Conservation (phyloP, 2,888 invertebrate species). For the Epistrophe grossulariae region DNA sequence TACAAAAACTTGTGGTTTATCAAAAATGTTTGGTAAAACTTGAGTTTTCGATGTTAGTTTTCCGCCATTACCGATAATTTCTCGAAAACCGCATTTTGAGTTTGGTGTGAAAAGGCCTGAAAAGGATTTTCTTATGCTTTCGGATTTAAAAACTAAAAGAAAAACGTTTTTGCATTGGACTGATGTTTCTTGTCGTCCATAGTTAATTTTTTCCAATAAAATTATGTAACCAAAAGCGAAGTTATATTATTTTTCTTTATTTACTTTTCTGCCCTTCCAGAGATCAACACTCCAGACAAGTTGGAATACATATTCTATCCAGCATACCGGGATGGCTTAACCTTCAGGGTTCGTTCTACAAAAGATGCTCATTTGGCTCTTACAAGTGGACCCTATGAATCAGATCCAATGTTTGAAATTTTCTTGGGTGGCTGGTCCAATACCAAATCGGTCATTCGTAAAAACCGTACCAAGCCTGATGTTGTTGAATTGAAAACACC, state of each 20-base stretch:
- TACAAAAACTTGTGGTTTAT: too few relatives aligned
- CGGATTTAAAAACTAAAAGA: too few relatives aligned
- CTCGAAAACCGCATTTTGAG: too few relatives aligned
- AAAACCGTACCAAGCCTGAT: conserved; percentile 91
- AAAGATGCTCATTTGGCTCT: conserved; percentile 95
- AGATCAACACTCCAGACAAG: conserved; percentile 91
- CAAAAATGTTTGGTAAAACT: too few relatives aligned
- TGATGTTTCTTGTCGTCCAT: not conserved
- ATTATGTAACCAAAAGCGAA: conserved; percentile 44
- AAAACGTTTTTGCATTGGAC: not conserved
- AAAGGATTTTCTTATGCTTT: too few relatives aligned
- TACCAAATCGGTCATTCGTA: conserved; percentile 92
- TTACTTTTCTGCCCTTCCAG: conserved; percentile 85
- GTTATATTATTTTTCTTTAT: conserved; percentile 50
- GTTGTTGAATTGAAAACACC: conserved; percentile 89
- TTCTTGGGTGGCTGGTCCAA: conserved; percentile 96
- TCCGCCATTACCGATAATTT: too few relatives aligned
- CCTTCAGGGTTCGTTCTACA: conserved; percentile 91
- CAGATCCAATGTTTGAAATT: conserved; percentile 92
- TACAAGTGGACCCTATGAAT: conserved; percentile 88
- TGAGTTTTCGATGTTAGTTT: too few relatives aligned
- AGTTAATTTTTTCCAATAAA: not conserved
- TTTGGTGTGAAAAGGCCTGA: too few relatives aligned
- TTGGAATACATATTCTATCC: conserved; percentile 93
- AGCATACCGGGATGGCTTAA: conserved; percentile 87